These are phyloP conservation scores for Canis aureus DNA, from an alignment of 2,113 vertebrate genomes.

Conservation along the genomic window DNA sequence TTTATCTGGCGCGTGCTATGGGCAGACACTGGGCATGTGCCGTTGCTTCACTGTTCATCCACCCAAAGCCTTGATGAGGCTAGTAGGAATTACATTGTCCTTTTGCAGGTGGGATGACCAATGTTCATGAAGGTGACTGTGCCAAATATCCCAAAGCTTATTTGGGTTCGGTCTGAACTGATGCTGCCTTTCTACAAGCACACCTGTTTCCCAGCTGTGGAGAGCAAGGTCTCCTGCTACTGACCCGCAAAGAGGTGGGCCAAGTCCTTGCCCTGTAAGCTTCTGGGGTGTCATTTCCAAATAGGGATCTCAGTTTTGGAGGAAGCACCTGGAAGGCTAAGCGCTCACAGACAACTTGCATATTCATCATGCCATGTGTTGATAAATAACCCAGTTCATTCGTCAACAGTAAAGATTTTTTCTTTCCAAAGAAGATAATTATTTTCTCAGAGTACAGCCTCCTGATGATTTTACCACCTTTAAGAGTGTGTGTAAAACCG, in stretches of 20 bases:
- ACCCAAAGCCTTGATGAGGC: not conserved
- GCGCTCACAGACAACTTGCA: not conserved
- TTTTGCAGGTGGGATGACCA: not conserved
- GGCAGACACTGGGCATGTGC: fast-evolving
- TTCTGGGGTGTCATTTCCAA: too few relatives aligned
- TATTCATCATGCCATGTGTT: not conserved
- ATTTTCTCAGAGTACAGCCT: slow-evolving; percentile 70
- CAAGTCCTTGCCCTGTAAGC: too few relatives aligned
- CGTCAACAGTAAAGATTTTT: slow-evolving; percentile 67
- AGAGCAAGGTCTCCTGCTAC: not conserved
- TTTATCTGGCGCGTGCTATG: fast-evolving
- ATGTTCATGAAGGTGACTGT: not conserved
- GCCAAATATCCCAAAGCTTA: not conserved
- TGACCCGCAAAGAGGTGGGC: not conserved
- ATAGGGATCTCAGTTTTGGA: not conserved
- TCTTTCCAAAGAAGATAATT: slow-evolving; percentile 76
- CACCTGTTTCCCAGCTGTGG: fast-evolving
- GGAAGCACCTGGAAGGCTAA: not conserved
- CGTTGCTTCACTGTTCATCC: not conserved
- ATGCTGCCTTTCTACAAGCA: too few relatives aligned
- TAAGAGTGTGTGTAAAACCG: slow-evolving; percentile 60
- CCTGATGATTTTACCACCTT: slow-evolving; percentile 63
- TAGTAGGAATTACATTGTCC: fast-evolving
- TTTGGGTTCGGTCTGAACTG: not conserved
- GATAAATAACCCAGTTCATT: not conserved